Base-by-base conservation (phyloP, 2,113 vertebrate genomes). In the Anguilla rostrata region DNA sequence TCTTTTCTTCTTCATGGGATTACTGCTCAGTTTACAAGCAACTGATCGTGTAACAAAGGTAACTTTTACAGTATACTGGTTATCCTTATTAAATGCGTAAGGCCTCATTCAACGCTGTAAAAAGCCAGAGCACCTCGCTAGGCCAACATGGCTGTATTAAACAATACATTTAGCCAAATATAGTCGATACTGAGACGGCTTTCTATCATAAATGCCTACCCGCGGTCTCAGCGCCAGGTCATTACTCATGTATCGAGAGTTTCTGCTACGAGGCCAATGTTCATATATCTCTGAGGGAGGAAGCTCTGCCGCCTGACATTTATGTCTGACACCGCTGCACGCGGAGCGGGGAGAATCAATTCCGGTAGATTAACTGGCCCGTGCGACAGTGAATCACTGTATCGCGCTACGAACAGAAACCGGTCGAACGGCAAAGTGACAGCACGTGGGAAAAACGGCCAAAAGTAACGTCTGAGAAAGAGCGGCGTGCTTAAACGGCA, bases 261-360 rank as follows among this genome's bases (percentile, higher is more conserved):
- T 49, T 22, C 49, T 57, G 84, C 46, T 18, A 85, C n/a, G 0
- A 7, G 78, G 29, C 78, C 49, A 39, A 63, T 78, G 81, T 46
- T 86, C 78, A 41, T 46, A 14, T 78, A 22, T 53, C 75, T 71
- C 22, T 75, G 26, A 80, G 20, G 41, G 26, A 80, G 78, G 40
- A 80, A 80, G 18, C 78, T 80, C 34, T 3, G 29, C 39, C 3
- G 1, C 5, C 26, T 18, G 53, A n/a, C 60, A 82, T 82, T 86
- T 86, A 86, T 66, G 80, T 79, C 79, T 60, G 85, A 82, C 53
- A 39, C 81, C 34, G 80, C 85, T 86, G 39, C 39, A 43, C 46
- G 43, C 26, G 75, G n/a, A 18, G 41, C 14, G 84, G 53, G 78
- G 53, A 53, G 56, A 53, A 81, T 86, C 56, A 57, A 85, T 79